Percentiles rank a stretch among this genome's conserved stretches.
These are phyloP conservation scores for Maconellicoccus hirsutus DNA, from an alignment of 1,140 invertebrate species.

Conservation along the genomic window DNA sequence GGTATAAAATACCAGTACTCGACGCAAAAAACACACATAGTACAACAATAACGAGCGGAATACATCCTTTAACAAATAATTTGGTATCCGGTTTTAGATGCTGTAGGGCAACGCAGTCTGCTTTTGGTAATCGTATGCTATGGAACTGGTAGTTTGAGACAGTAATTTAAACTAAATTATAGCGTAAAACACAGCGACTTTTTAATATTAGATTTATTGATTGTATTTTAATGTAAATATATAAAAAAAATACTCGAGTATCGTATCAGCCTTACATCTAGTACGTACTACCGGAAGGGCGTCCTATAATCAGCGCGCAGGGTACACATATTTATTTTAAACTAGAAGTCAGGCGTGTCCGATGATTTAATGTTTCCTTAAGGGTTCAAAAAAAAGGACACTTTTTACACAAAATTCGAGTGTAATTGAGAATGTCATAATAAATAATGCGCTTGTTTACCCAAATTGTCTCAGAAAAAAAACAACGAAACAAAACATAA, in stretches of 20 bases:
- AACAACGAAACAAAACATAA: background rate
- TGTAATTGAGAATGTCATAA: background rate
- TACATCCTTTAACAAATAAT: background rate
- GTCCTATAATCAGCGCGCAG: background rate
- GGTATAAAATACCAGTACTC: background rate
- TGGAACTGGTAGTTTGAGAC: conserved; percentile 6
- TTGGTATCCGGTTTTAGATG: conserved; percentile 3
- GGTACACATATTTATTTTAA: background rate
- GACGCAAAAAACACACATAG: background rate
- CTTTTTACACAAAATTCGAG: background rate
- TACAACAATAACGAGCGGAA: background rate
- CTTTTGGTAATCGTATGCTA: background rate
- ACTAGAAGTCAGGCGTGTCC: conserved; percentile 1
- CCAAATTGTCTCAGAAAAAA: background rate
- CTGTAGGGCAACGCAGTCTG: conserved; percentile 1
- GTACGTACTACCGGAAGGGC: conserved; percentile 16
- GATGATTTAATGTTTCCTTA: conserved; percentile 19
- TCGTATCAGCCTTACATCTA: conserved; percentile 3
- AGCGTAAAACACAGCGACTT: conserved; percentile 12
- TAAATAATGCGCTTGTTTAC: background rate
- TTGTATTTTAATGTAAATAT: conserved; percentile 20
- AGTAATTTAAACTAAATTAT: conserved; percentile 17
- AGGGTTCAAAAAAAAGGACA: conserved; percentile 15
- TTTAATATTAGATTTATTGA: conserved; percentile 18
- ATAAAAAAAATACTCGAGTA: background rate